phyloP scores from a whole-genome alignment of 2,888 invertebrate species.

The Tetramorium bicarinatum region DNA sequence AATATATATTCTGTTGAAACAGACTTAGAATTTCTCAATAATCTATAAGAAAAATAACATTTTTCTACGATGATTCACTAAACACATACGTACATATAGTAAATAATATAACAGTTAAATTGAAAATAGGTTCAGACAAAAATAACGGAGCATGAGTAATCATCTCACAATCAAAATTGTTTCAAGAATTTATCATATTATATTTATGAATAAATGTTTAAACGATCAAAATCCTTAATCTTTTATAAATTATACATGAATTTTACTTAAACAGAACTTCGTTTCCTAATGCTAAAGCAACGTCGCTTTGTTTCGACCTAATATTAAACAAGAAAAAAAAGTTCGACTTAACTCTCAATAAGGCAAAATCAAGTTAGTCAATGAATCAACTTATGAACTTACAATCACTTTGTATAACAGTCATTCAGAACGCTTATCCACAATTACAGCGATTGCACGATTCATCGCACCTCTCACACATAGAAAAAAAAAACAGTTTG shows the following conservation, averaged over 20 bases:
- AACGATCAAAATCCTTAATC: background rate
- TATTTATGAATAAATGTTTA: slow-evolving; percentile 6
- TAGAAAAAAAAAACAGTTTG: slow-evolving; percentile 22
- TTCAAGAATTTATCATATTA: slow-evolving; percentile 8
- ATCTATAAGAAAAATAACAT: background rate
- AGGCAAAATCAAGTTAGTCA: background rate
- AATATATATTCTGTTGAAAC: background rate
- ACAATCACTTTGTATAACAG: slow-evolving; percentile 7
- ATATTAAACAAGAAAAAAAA: background rate
- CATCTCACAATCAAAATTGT: background rate
- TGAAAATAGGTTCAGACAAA: background rate
- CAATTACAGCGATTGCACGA: slow-evolving; percentile 12
- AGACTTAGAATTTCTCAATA: background rate
- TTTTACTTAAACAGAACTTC: background rate
- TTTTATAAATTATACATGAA: slow-evolving; percentile 4
- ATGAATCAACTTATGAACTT: background rate
- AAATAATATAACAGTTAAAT: background rate
- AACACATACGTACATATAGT: background rate
- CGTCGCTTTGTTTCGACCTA: background rate
- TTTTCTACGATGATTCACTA: background rate
- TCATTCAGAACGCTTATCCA: slow-evolving; percentile 4
- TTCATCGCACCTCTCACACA: background rate
- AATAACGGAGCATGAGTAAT: background rate
- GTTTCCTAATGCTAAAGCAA: background rate
- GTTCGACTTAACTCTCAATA: background rate